These are phyloP conservation scores for Chinchilla lanigera DNA, from an alignment of 2,113 vertebrate species.

Conservation along the genomic window DNA sequence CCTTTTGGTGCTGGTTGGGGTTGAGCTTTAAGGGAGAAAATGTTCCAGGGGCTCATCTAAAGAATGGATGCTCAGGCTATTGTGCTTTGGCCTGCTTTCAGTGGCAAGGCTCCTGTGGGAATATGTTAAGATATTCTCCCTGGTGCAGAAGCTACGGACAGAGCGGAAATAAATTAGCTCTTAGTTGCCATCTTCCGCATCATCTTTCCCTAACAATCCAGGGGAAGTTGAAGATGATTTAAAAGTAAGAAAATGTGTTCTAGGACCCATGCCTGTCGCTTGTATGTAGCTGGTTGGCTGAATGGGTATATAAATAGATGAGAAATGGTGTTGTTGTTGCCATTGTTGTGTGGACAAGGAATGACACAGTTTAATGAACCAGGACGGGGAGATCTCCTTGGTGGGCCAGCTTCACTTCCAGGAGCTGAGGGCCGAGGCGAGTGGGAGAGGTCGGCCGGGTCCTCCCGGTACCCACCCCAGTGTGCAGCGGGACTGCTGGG, in stretches of 20 bases:
- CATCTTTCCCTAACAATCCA: not conserved
- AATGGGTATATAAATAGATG: not conserved
- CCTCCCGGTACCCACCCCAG: rapidly evolving
- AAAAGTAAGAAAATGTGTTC: not conserved
- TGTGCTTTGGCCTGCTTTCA: rapidly evolving
- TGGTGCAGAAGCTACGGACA: rapidly evolving
- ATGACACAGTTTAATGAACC: not conserved
- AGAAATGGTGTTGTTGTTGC: not conserved
- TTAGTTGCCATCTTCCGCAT: rapidly evolving
- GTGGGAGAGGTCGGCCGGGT: rapidly evolving
- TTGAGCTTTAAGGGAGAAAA: too few relatives aligned
- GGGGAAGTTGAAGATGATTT: too few relatives aligned
- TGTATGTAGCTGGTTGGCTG: not conserved
- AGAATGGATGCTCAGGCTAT: rapidly evolving
- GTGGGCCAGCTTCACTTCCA: not conserved
- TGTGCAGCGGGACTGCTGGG: not conserved
- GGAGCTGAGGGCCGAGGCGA: not conserved
- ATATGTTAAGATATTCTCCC: too few relatives aligned
- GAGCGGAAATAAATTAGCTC: not conserved
- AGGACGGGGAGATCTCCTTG: not conserved
- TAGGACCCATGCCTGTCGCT: not conserved
- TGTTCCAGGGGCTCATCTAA: rapidly evolving
- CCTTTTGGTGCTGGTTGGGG: rapidly evolving
- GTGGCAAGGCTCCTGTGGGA: not conserved
- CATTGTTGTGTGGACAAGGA: not conserved